A percentile compares a stretch with the other conserved stretches of the same genome.
phyloP scores from a whole-genome alignment of 2,113 vertebrate genomes.

The Crotophaga sulcirostris region DNA sequence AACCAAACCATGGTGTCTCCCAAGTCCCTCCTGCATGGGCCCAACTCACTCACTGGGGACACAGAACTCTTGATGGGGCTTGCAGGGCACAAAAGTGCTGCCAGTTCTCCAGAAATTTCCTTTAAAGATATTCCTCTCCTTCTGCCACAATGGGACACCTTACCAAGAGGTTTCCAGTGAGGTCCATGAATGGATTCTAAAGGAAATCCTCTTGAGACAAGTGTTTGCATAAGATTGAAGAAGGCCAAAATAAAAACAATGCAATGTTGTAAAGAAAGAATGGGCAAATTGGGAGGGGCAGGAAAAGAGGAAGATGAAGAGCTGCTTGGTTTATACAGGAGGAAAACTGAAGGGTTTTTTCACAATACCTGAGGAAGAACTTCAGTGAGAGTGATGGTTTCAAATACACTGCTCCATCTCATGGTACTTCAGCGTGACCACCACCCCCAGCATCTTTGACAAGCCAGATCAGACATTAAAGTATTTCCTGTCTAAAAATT shows the following conservation, averaged over 20 bases:
- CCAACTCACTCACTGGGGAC: background rate
- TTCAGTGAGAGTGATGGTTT: background rate
- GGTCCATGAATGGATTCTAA: rapidly evolving
- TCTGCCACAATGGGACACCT: background rate
- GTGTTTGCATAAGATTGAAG: background rate
- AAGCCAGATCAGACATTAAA: background rate
- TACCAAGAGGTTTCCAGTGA: background rate
- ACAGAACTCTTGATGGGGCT: background rate
- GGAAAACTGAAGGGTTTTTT: background rate
- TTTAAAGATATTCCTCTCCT: background rate
- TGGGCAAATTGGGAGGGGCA: background rate
- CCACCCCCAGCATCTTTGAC: background rate
- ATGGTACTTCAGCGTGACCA: background rate
- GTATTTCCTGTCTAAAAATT: background rate
- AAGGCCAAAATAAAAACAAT: background rate
- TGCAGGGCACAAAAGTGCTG: no score
- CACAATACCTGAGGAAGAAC: background rate
- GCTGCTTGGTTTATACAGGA: background rate
- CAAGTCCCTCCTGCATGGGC: background rate
- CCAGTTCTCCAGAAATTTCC: background rate
- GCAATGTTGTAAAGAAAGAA: background rate
- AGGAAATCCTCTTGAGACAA: background rate
- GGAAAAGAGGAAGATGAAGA: background rate
- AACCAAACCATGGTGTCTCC: no score
- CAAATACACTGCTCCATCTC: background rate